Conservation (phyloP, 2,888 invertebrate species). For the Cantharis nigra region DNA sequence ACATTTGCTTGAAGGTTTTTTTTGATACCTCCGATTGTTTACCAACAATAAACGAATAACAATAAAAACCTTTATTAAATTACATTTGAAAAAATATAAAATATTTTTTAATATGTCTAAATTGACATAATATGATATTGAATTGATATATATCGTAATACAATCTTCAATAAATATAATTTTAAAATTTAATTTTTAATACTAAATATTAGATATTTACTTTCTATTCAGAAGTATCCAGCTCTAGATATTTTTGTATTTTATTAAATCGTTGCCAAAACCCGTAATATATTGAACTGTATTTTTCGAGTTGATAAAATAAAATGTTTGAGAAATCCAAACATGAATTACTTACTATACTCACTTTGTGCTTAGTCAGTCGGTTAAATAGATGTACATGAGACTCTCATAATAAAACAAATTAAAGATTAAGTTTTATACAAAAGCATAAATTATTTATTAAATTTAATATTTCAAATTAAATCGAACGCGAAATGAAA, state of each 20-base stretch:
- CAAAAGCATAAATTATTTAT: too few relatives aligned
- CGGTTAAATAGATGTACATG: too few relatives aligned
- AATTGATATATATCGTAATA: neutral
- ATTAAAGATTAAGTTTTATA: too few relatives aligned
- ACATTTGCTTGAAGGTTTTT: too few relatives aligned
- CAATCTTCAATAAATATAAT: neutral
- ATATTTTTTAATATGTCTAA: neutral
- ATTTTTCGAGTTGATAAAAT: too few relatives aligned
- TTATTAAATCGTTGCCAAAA: neutral
- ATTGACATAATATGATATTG: neutral
- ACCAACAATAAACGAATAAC: neutral
- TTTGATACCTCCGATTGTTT: neutral
- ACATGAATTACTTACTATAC: too few relatives aligned
- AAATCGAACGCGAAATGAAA: too few relatives aligned
- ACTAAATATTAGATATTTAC: neutral
- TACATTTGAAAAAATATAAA: neutral
- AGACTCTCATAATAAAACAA: too few relatives aligned
- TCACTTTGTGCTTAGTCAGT: too few relatives aligned
- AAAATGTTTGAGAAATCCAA: too few relatives aligned
- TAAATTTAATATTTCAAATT: too few relatives aligned
- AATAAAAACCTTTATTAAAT: neutral
- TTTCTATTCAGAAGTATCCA: neutral
- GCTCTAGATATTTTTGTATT: neutral
- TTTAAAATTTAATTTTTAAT: neutral
- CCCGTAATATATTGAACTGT: neutral